Evolutionary conservation across 2,113 vertebrate genomes (phyloP).

Genomic region (Dolichallabes microphthalmus): DNA sequence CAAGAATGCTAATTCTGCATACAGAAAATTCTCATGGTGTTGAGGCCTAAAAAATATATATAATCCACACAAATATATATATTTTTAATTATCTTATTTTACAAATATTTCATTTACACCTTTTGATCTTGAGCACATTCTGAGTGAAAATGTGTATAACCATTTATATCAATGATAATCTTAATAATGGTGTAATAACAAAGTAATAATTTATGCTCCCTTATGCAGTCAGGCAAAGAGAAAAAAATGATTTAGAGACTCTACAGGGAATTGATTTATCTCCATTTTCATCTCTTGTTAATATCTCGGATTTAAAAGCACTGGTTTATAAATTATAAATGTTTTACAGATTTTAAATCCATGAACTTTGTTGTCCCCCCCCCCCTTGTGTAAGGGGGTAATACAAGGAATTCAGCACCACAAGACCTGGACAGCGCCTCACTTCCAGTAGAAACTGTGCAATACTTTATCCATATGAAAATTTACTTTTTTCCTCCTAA

Average conservation of each 20-base stretch:
- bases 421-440: conserved; percentile 70
- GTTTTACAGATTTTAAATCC: conserved; percentile 1
- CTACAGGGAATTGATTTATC: not conserved
- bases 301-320: not conserved
- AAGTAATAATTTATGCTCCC: not conserved
- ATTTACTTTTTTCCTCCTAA: not conserved
- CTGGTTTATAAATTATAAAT: not conserved
- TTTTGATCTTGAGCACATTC: not conserved
- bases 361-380: not conserved
- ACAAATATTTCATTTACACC: not conserved
- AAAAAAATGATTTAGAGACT: not conserved
- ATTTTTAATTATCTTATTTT: not conserved
- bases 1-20: not conserved
- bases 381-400: conserved; percentile 7
- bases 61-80: not conserved
- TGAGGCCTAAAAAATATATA: not conserved
- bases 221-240: not conserved
- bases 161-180: not conserved
- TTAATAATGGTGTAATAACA: not conserved
- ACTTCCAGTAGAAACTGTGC: not conserved
- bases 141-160: not conserved
- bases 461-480: not conserved
- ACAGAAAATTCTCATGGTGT: not conserved
- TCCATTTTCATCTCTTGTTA: not conserved
- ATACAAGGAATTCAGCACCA: conserved; percentile 73